phyloP scores from a whole-genome alignment of 2,888 invertebrate genomes.

The Xanthia togata region DNA sequence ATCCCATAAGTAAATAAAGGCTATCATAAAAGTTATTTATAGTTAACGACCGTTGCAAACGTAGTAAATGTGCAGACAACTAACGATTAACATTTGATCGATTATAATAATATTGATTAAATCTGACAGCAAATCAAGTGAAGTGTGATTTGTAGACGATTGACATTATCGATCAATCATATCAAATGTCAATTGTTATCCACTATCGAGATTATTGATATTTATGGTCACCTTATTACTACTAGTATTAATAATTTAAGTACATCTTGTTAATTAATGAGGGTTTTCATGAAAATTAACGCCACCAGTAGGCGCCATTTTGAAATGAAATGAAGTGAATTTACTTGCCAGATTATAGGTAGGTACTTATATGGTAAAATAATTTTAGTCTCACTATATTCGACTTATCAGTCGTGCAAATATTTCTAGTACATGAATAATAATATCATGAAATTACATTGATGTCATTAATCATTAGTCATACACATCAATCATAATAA shows the following conservation, averaged over 20 bases:
- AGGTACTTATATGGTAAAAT: too few species aligned
- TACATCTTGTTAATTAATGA: neutral
- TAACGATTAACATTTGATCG: conserved; percentile 26
- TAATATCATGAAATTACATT: too few species aligned
- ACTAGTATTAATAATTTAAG: neutral
- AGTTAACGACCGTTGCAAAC: neutral
- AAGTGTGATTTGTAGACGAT: conserved; percentile 21
- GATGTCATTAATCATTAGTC: too few species aligned
- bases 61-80: conserved; percentile 11
- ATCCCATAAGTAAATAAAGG: too few species aligned
- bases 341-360: too few species aligned
- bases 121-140: conserved; percentile 35
- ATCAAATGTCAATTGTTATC: conserved; percentile 4
- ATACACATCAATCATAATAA: too few species aligned
- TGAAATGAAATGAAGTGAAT: too few species aligned
- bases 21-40: neutral
- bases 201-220: conserved; percentile 17
- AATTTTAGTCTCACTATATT: too few species aligned
- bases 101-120: conserved; percentile 23
- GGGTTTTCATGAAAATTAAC: too few species aligned
- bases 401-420: too few species aligned
- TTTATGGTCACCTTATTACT: neutral
- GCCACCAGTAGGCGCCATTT: too few species aligned
- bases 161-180: conserved; percentile 39
- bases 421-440: too few species aligned